Percentiles rank a stretch among this genome's conserved stretches.
Conservation (phyloP, 2,113 vertebrate species). For the Phylloscopus whistleri region DNA sequence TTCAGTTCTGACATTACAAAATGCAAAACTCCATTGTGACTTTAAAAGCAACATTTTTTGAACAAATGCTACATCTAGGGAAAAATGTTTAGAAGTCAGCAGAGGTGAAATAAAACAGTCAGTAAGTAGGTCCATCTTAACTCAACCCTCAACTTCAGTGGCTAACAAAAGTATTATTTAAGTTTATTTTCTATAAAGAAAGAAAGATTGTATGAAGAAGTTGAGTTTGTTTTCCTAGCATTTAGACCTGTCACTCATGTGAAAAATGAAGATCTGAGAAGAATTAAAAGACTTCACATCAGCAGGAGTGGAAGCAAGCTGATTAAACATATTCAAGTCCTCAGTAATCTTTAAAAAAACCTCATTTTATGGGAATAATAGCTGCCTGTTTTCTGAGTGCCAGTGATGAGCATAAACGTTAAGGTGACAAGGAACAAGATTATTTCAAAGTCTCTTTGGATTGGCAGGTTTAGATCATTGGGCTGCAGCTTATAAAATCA, state of each 20-base stretch:
- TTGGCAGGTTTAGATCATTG: background rate
- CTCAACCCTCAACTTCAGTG: background rate
- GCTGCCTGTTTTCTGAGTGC: background rate
- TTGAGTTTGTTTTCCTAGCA: background rate
- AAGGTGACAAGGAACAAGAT: background rate
- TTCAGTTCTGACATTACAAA: background rate
- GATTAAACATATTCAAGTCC: conserved; percentile 1
- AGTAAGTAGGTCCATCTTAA: background rate
- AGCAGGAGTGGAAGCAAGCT: conserved; percentile 1
- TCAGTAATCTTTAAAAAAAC: background rate
- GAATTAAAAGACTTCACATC: background rate
- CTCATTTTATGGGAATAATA: background rate
- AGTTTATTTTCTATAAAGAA: background rate
- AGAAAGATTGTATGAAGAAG: background rate
- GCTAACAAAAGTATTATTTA: background rate
- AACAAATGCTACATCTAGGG: background rate
- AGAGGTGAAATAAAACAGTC: background rate
- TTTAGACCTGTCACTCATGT: background rate
- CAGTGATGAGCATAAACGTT: background rate
- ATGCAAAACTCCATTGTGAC: background rate
- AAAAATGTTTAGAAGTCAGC: background rate
- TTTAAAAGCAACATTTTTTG: background rate
- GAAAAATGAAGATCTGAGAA: conserved; percentile 16
- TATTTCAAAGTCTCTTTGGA: background rate
- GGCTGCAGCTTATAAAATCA: background rate